Evolutionary conservation across 1,140 invertebrate genomes (phyloP).

Genomic region (Saccostrea echinata): DNA sequence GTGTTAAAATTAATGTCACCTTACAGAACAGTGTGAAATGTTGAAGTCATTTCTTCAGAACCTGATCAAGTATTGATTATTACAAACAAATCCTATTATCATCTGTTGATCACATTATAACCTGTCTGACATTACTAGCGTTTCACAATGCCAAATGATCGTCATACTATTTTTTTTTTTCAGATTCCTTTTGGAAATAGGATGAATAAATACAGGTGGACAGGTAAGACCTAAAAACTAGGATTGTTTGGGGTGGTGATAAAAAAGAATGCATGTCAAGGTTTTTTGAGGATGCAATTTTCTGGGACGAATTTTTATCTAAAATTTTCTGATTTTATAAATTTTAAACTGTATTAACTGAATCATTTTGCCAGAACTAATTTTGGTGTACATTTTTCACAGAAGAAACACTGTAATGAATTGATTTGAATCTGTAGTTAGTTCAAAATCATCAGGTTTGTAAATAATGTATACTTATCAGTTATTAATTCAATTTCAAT

Average conservation of each 20-base stretch:
- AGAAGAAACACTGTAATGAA: too few species aligned
- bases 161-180: not conserved
- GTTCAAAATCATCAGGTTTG: too few species aligned
- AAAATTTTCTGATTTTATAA: too few species aligned
- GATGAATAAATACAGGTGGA: not conserved
- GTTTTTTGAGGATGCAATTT: not conserved
- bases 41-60: slow-evolving; percentile 26
- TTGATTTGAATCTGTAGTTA: too few species aligned
- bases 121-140: not conserved
- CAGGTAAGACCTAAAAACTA: not conserved
- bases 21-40: not conserved
- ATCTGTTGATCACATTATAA: slow-evolving; percentile 1
- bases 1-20: not conserved
- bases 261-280: not conserved
- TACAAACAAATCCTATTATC: slow-evolving; percentile 35
- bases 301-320: too few species aligned
- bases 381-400: too few species aligned
- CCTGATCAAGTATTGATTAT: slow-evolving; percentile 23
- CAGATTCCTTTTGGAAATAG: not conserved
- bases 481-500: too few species aligned
- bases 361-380: too few species aligned
- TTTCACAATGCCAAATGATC: not conserved
- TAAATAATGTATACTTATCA: too few species aligned
- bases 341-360: too few species aligned
- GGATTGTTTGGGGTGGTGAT: not conserved